Percentiles rank a stretch among this genome's conserved stretches.
Conservation (phyloP, 2,797 vertebrate genomes). For the Sciurus vulgaris region DNA sequence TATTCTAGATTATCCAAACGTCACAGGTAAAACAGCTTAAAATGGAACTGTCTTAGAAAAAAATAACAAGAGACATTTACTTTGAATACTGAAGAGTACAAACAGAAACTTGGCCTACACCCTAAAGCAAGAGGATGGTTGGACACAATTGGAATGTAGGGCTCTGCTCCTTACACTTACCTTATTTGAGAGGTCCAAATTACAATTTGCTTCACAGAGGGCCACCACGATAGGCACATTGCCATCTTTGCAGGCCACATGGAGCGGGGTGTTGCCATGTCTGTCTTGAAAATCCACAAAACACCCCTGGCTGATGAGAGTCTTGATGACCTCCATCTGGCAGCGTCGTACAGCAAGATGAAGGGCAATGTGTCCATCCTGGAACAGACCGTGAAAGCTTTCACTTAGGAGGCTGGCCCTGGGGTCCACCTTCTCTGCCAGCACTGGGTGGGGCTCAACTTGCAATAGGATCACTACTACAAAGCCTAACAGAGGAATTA, state of each 20-base stretch:
- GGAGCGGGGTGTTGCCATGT: slow-evolving; percentile 96
- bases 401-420: background rate
- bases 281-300: slow-evolving; percentile 95
- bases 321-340: slow-evolving; percentile 96
- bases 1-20: background rate
- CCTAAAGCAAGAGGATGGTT: background rate
- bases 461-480: accelerated
- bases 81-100: background rate
- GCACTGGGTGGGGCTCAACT: background rate
- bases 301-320: slow-evolving; percentile 92
- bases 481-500: background rate
- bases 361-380: slow-evolving; percentile 97
- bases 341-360: slow-evolving; percentile 97
- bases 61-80: background rate
- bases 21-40: background rate
- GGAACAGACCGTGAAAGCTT: slow-evolving; percentile 68
- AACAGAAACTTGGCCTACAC: background rate
- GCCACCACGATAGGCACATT: slow-evolving; percentile 93
- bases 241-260: slow-evolving; percentile 97
- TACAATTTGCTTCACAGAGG: slow-evolving; percentile 92
- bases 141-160: accelerated
- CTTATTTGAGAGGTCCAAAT: slow-evolving; percentile 95
- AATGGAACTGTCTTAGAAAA: background rate
- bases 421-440: accelerated
- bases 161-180: slow-evolving; percentile 81